Evolutionary conservation across 2,113 vertebrate genomes (phyloP).

Genomic region (Engystomops pustulosus): DNA sequence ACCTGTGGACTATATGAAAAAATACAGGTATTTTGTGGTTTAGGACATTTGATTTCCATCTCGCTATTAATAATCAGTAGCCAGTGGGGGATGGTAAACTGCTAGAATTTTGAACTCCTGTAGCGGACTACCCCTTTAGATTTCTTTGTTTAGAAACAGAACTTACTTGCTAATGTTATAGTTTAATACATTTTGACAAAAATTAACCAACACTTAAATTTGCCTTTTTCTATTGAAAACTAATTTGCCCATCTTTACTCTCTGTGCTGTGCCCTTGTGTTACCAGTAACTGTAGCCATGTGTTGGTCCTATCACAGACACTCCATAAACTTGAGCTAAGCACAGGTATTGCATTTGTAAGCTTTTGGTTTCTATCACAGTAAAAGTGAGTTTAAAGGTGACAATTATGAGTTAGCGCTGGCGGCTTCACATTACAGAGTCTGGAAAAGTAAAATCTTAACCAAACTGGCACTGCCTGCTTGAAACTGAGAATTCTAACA

Average conservation of each 20-base stretch:
- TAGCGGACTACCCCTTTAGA: too few species aligned
- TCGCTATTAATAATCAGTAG: neutral
- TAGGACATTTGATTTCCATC: too few species aligned
- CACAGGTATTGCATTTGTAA: neutral
- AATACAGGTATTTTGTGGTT: too few species aligned
- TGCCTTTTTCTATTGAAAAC: neutral
- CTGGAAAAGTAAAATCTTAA: slow-evolving; percentile 44
- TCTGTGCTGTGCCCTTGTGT: neutral
- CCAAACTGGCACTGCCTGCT: slow-evolving; percentile 43
- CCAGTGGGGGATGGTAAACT: too few species aligned
- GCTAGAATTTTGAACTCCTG: neutral
- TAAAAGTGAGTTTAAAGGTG: slow-evolving; percentile 24
- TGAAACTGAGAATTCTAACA: slow-evolving; percentile 36
- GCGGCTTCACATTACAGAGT: slow-evolving; percentile 40
- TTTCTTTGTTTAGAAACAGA: too few species aligned
- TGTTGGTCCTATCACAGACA: slow-evolving; percentile 31
- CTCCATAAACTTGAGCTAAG: slow-evolving; percentile 28
- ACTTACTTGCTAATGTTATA: too few species aligned
- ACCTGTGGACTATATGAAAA: too few species aligned
- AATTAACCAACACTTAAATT: neutral
- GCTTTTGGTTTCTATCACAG: slow-evolving; percentile 47
- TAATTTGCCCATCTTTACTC: slow-evolving; percentile 20
- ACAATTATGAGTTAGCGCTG: slow-evolving; percentile 33
- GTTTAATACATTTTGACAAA: too few species aligned
- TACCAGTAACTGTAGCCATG: slow-evolving; percentile 36